These are phyloP conservation scores for Vulpes lagopus DNA, from an alignment of 2,113 vertebrate genomes.

Conservation along the genomic window DNA sequence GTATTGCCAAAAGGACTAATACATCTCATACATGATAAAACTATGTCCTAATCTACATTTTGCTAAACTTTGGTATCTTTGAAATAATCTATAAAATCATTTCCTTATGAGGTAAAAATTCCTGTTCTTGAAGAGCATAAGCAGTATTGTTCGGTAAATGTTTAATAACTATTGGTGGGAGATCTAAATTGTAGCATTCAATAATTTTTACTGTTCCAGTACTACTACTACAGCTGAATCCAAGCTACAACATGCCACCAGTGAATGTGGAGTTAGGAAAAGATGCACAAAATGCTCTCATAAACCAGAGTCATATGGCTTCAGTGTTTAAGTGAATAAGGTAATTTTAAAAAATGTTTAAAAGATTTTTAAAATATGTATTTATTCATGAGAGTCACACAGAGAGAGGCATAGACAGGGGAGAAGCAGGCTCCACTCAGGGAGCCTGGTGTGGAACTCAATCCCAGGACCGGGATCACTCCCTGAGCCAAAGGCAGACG, in stretches of 20 bases:
- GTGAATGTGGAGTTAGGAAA: not conserved
- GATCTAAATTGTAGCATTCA: not conserved
- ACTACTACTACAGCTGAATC: not conserved
- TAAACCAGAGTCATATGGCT: not conserved
- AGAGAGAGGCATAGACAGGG: too few relatives aligned
- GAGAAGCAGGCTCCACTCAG: too few relatives aligned
- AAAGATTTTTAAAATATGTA: too few relatives aligned
- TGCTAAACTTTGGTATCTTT: not conserved
- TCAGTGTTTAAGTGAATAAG: not conserved
- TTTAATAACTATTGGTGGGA: not conserved
- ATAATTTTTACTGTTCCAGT: not conserved
- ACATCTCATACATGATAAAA: not conserved
- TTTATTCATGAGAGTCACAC: too few relatives aligned
- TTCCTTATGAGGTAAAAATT: constrained; percentile 12
- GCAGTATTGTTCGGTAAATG: not conserved
- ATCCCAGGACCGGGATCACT: too few relatives aligned
- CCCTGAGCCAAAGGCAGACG: too few relatives aligned
- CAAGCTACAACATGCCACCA: not conserved
- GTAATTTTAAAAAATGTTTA: too few relatives aligned
- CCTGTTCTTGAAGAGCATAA: not conserved
- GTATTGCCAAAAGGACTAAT: not conserved
- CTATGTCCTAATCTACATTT: not conserved
- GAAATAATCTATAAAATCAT: not conserved
- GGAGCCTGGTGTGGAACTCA: too few relatives aligned
- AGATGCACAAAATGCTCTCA: not conserved